These are phyloP conservation scores for Drosophila borborema DNA, from an alignment of 2,888 invertebrate species.

Conservation along the genomic window DNA sequence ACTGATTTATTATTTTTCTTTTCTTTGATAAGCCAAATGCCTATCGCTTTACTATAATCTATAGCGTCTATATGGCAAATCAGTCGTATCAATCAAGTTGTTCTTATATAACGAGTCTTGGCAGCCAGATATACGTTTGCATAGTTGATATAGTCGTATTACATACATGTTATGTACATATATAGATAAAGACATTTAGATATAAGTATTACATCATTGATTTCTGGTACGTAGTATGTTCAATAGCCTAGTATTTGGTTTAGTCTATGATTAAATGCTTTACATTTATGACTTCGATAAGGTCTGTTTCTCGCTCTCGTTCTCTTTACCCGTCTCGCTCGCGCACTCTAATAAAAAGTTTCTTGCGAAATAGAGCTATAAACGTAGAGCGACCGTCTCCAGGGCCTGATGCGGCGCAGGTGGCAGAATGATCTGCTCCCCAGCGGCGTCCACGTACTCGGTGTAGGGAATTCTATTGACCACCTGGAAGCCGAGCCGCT, in stretches of 20 bases:
- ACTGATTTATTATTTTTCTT: not conserved
- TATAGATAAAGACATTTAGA: no score
- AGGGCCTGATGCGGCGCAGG: conserved; percentile 74
- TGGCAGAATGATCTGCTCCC: conserved; percentile 75
- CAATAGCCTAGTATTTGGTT: not conserved
- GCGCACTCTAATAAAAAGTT: not conserved
- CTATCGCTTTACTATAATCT: not conserved
- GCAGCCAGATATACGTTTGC: not conserved
- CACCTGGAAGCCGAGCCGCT: conserved; percentile 74
- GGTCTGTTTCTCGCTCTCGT: not conserved
- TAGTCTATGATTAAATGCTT: not conserved
- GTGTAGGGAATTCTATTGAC: conserved; percentile 69
- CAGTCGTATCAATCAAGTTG: not conserved
- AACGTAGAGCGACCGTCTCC: conserved; percentile 71
- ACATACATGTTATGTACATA: not conserved
- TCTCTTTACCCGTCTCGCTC: not conserved
- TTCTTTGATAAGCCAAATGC: not conserved
- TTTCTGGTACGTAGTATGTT: not conserved
- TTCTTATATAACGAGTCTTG: not conserved
- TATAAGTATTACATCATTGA: not conserved
- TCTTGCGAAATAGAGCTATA: conserved; percentile 1
- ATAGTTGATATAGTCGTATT: not conserved
- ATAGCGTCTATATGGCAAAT: not conserved
- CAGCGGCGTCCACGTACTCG: conserved; percentile 69
- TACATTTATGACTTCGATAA: not conserved